phyloP scores from a whole-genome alignment of 2,888 invertebrate species.

The Xestia xanthographa region DNA sequence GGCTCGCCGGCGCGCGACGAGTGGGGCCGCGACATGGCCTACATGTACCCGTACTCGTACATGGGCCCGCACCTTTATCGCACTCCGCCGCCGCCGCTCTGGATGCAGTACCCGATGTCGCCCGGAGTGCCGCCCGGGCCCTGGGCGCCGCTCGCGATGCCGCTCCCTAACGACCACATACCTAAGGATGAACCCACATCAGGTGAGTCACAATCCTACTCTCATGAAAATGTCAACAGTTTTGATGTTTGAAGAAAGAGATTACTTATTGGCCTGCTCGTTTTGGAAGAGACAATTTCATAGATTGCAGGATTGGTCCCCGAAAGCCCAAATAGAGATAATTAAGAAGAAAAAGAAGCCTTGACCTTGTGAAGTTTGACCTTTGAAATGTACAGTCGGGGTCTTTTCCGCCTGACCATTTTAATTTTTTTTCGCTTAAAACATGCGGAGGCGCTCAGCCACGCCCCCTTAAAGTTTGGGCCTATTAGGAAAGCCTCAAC shows the following conservation, averaged over 20 bases:
- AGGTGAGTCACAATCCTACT: slow-evolving; percentile 79
- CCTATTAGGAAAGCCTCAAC: too few species aligned
- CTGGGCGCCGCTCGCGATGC: slow-evolving; percentile 89
- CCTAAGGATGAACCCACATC: slow-evolving; percentile 91
- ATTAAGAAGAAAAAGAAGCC: neutral
- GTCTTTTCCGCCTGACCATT: too few species aligned
- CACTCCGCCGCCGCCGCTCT: slow-evolving; percentile 83
- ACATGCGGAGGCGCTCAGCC: too few species aligned
- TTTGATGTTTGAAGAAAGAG: neutral
- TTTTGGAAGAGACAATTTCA: neutral
- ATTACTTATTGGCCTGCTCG: neutral
- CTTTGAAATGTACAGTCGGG: too few species aligned
- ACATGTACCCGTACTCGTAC: slow-evolving; percentile 86
- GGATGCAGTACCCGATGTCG: slow-evolving; percentile 88
- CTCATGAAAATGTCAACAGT: neutral
- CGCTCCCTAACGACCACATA: slow-evolving; percentile 87
- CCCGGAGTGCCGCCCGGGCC: slow-evolving; percentile 86
- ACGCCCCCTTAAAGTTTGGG: too few species aligned
- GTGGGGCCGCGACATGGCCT: slow-evolving; percentile 80
- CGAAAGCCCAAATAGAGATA: neutral
- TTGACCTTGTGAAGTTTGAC: too few species aligned
- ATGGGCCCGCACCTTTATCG: slow-evolving; percentile 83
- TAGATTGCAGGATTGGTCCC: neutral
- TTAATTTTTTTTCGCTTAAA: too few species aligned
- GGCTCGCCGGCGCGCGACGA: slow-evolving; percentile 74